phyloP scores from a whole-genome alignment of 2,888 invertebrate species.

The Heliconius sara region DNA sequence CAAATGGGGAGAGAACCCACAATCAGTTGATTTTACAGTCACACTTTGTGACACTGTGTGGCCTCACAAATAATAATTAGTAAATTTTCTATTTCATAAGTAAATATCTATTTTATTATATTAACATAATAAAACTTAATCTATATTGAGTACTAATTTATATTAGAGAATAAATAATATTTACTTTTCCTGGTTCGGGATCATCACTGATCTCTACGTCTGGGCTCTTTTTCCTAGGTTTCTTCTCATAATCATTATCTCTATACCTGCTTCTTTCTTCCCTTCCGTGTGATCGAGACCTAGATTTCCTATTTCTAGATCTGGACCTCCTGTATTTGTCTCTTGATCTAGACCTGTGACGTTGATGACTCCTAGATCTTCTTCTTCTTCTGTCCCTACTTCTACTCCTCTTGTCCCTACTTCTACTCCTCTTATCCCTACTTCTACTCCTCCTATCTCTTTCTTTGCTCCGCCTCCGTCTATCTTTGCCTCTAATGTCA shows the following conservation, averaged over 20 bases:
- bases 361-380: constrained; percentile 60
- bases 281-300: constrained; percentile 58
- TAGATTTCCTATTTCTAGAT: constrained; percentile 58
- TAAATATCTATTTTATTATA: too few relatives aligned
- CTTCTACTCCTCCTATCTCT: constrained; percentile 54
- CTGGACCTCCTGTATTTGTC: constrained; percentile 51
- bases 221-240: constrained; percentile 71
- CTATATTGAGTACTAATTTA: constrained; percentile 1
- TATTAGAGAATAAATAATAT: constrained; percentile 34
- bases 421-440: constrained; percentile 54
- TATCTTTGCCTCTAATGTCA: constrained; percentile 59
- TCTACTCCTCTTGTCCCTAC: constrained; percentile 54
- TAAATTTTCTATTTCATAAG: too few relatives aligned
- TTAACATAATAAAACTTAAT: neutral
- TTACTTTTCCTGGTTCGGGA: constrained; percentile 89
- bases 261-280: constrained; percentile 59
- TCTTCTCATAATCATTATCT: constrained; percentile 66
- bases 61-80: too few relatives aligned
- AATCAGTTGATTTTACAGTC: too few relatives aligned
- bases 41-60: too few relatives aligned
- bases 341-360: constrained; percentile 60
- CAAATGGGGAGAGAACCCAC: too few relatives aligned
- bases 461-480: constrained; percentile 55
- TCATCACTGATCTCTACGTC: constrained; percentile 87
- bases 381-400: constrained; percentile 54